phyloP scores from a whole-genome alignment of 1,140 invertebrate genomes.

The Temnothorax longispinosus region DNA sequence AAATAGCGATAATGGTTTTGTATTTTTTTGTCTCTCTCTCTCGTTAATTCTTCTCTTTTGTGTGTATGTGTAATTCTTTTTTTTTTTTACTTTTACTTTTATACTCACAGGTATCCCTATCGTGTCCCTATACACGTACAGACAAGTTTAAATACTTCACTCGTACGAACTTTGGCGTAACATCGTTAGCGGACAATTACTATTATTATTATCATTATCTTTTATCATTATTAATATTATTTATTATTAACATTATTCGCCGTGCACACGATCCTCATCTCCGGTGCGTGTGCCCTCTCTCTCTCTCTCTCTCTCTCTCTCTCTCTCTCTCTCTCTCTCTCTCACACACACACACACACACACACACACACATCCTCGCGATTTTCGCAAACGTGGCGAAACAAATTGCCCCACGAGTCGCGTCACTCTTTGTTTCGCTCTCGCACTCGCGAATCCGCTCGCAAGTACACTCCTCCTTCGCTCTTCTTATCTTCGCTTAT shows the following conservation, averaged over 20 bases:
- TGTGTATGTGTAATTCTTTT: not conserved
- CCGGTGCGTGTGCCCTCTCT: slow-evolving; percentile 18
- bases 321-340: slow-evolving; percentile 18
- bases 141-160: slow-evolving; percentile 64
- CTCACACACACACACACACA: not conserved
- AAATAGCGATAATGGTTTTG: slow-evolving; percentile 66
- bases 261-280: slow-evolving; percentile 36
- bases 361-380: not conserved
- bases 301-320: slow-evolving; percentile 19
- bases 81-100: slow-evolving; percentile 30
- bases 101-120: slow-evolving; percentile 60
- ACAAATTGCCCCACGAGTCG: not conserved
- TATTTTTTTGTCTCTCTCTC: slow-evolving; percentile 39
- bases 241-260: slow-evolving; percentile 58
- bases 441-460: not conserved
- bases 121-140: slow-evolving; percentile 54
- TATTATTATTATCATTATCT: slow-evolving; percentile 52
- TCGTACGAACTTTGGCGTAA: slow-evolving; percentile 70
- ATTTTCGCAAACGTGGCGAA: slow-evolving; percentile 19
- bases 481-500: slow-evolving; percentile 25
- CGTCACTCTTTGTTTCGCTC: slow-evolving; percentile 1
- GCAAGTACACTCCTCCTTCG: slow-evolving; percentile 35
- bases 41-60: not conserved
- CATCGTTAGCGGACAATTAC: slow-evolving; percentile 61
- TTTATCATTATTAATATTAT: slow-evolving; percentile 39